Conservation (phyloP, 1,140 invertebrate genomes). For the Nephotettix cincticeps region DNA sequence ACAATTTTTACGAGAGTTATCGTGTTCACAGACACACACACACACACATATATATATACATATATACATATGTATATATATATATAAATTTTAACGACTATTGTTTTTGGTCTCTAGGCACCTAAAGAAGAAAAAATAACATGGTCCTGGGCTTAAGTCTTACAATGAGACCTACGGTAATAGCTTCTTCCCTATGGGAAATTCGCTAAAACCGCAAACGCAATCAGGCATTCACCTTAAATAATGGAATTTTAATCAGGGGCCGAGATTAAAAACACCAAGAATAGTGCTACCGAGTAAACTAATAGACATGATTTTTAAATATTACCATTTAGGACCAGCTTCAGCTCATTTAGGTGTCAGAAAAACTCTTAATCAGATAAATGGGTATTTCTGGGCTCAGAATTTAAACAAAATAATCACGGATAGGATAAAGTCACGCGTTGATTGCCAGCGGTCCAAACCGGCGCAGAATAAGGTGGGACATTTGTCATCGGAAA, state of each 20-base stretch:
- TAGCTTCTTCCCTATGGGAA: too few relatives aligned
- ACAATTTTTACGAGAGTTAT: too few relatives aligned
- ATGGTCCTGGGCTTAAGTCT: too few relatives aligned
- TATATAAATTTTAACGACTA: too few relatives aligned
- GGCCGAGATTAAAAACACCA: background rate
- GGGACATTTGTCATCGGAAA: background rate
- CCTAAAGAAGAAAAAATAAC: too few relatives aligned
- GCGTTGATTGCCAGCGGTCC: background rate
- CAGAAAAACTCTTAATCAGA: background rate
- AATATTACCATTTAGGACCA: background rate
- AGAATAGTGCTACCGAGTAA: background rate
- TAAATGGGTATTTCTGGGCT: background rate
- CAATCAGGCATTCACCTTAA: too few relatives aligned
- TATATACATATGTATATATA: too few relatives aligned
- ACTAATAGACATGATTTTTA: constrained; percentile 5
- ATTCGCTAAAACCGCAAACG: too few relatives aligned
- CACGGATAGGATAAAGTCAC: background rate
- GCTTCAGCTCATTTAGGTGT: background rate
- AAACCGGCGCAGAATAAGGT: background rate
- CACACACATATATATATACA: too few relatives aligned
- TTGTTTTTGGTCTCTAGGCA: too few relatives aligned
- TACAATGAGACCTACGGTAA: too few relatives aligned
- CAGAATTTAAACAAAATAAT: background rate
- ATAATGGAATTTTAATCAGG: background rate
- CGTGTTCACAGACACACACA: too few relatives aligned